phyloP scores from a whole-genome alignment of 2,797 vertebrate genomes.

The Etheostoma nigrum region DNA sequence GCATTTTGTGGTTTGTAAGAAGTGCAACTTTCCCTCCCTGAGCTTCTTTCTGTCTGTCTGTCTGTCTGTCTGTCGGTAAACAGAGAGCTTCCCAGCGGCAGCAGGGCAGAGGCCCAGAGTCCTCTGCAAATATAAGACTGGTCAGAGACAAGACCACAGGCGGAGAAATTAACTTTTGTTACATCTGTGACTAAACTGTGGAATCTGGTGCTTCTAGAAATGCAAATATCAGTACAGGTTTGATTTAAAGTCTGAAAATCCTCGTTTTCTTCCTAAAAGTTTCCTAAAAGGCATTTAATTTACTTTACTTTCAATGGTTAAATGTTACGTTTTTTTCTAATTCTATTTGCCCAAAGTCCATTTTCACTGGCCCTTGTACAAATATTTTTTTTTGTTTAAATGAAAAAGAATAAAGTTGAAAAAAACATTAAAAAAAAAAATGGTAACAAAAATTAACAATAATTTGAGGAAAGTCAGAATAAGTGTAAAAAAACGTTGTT shows the following conservation, averaged over 20 bases:
- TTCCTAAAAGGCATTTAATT: too few species aligned
- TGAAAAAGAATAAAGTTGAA: too few species aligned
- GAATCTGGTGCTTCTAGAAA: not conserved
- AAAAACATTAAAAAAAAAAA: too few species aligned
- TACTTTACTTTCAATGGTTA: too few species aligned
- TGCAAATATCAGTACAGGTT: not conserved
- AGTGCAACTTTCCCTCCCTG: slow-evolving; percentile 24
- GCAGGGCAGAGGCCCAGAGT: slow-evolving; percentile 16
- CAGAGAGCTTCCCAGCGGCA: slow-evolving; percentile 20
- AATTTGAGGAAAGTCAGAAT: too few species aligned
- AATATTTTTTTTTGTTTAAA: too few species aligned
- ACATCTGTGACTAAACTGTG: slow-evolving; percentile 23
- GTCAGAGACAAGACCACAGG: not conserved
- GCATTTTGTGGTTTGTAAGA: not conserved
- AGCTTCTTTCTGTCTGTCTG: not conserved
- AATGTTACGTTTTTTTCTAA: too few species aligned
- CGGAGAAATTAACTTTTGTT: slow-evolving; percentile 3
- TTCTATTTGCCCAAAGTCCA: too few species aligned
- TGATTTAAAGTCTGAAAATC: not conserved
- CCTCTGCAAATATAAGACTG: slow-evolving; percentile 36
- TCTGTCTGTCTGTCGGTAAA: not conserved
- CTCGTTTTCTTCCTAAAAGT: not conserved
- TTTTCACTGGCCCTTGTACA: too few species aligned
- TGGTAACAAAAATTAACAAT: too few species aligned
- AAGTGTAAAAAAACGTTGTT: too few species aligned